phyloP scores from a whole-genome alignment of 2,113 vertebrate species.

The Reinhardtius hippoglossoides region DNA sequence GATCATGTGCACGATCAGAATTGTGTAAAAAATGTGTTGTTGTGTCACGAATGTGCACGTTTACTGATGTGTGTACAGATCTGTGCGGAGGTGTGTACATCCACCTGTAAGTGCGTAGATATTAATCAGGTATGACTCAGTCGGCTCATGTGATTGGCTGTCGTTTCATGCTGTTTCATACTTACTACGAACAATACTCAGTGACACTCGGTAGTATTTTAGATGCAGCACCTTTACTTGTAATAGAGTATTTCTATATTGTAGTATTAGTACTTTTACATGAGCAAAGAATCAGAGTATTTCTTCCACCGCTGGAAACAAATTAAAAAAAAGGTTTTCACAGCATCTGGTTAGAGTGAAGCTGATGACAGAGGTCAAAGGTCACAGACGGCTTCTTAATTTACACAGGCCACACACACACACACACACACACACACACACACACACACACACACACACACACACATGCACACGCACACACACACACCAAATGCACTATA shows the following conservation, averaged over 20 bases:
- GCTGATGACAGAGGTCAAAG: slow-evolving; percentile 59
- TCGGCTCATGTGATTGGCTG: no score
- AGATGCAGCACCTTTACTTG: background rate
- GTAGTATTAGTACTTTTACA: background rate
- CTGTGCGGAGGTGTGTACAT: no score
- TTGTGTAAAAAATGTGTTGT: no score
- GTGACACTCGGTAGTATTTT: background rate
- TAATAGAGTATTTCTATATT: background rate
- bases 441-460: slow-evolving; percentile 26
- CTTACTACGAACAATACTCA: no score
- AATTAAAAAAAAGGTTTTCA: background rate
- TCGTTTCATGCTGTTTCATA: no score
- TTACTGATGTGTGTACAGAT: no score
- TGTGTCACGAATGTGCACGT: no score
- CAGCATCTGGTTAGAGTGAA: slow-evolving; percentile 60
- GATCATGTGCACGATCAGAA: no score
- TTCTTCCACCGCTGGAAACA: background rate
- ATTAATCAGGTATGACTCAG: no score
- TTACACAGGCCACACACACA: slow-evolving; percentile 59
- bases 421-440: slow-evolving; percentile 32
- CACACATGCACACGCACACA: slow-evolving; percentile 21
- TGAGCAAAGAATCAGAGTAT: background rate
- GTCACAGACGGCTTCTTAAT: slow-evolving; percentile 58
- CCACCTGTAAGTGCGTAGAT: no score
- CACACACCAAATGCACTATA: slow-evolving; percentile 1